Evolutionary conservation across 1,140 invertebrate species (phyloP).

Genomic region (Cepaea nemoralis): DNA sequence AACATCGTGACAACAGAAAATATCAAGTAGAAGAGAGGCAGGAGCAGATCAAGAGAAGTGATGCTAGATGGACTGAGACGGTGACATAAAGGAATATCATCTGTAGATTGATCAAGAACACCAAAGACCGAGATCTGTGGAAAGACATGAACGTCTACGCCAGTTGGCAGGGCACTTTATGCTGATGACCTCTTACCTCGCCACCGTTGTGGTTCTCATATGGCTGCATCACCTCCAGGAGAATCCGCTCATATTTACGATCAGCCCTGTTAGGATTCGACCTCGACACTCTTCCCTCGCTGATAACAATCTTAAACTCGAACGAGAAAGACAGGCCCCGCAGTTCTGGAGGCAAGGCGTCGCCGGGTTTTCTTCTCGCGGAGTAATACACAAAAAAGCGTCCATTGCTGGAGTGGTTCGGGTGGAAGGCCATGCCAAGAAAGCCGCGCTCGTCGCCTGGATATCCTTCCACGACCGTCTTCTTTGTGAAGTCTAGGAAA

Average conservation of each 20-base stretch:
- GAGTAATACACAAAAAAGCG: constrained; percentile 68
- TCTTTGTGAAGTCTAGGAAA: constrained; percentile 38
- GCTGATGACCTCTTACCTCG: constrained; percentile 58
- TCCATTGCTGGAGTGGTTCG: constrained; percentile 58
- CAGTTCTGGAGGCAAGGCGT: constrained; percentile 16
- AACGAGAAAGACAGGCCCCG: neutral
- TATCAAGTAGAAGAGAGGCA: no score
- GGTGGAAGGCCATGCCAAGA: constrained; percentile 67
- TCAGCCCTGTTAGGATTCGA: constrained; percentile 55
- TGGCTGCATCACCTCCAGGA: constrained; percentile 65
- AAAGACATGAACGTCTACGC: no score
- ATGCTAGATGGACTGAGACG: no score
- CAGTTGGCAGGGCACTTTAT: no score
- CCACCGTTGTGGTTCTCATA: constrained; percentile 70
- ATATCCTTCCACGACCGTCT: constrained; percentile 25
- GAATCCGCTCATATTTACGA: constrained; percentile 49
- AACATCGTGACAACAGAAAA: no score
- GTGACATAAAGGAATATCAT: no score
- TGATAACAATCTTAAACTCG: constrained; percentile 58
- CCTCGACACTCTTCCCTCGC: constrained; percentile 57
- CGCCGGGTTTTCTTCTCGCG: constrained; percentile 12
- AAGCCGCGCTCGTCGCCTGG: constrained; percentile 67
- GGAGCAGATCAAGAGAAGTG: no score
- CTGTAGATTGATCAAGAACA: no score
- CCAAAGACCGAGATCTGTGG: no score